Evolutionary conservation across 2,888 invertebrate species (phyloP).

Genomic region (Geophilus truncorum): DNA sequence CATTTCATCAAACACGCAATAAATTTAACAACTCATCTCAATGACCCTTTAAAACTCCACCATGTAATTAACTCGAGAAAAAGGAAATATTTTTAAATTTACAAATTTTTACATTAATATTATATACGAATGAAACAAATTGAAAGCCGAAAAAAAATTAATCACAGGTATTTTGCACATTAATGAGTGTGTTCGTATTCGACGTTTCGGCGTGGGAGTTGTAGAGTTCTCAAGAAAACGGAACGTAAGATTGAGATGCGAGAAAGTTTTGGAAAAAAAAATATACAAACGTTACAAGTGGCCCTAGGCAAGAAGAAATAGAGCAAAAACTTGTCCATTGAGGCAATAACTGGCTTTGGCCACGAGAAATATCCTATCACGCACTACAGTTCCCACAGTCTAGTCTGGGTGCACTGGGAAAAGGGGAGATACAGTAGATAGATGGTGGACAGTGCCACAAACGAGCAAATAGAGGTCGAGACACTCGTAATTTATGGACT

Average conservation of each 20-base stretch:
- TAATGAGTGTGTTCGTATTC: too few species aligned
- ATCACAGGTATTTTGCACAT: too few species aligned
- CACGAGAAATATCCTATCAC: background rate
- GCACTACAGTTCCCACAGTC: background rate
- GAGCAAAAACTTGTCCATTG: background rate
- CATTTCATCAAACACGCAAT: background rate
- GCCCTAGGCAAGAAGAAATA: background rate
- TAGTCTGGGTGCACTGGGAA: background rate
- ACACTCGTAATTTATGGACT: background rate
- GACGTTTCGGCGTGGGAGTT: background rate
- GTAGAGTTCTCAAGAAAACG: background rate
- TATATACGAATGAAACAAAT: too few species aligned
- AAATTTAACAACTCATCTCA: background rate
- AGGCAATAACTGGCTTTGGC: background rate
- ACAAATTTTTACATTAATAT: too few species aligned
- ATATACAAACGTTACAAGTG: background rate
- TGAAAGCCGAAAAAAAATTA: too few species aligned
- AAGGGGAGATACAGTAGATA: too few species aligned
- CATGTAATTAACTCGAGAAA: too few species aligned
- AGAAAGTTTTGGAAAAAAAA: background rate
- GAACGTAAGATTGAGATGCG: background rate
- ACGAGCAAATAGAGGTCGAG: background rate
- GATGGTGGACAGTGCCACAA: background rate
- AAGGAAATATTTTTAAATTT: too few species aligned
- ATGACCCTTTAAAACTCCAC: too few species aligned